Evolutionary conservation across 2,113 vertebrate genomes (phyloP).

Genomic region (Thalassoma bifasciatum): DNA sequence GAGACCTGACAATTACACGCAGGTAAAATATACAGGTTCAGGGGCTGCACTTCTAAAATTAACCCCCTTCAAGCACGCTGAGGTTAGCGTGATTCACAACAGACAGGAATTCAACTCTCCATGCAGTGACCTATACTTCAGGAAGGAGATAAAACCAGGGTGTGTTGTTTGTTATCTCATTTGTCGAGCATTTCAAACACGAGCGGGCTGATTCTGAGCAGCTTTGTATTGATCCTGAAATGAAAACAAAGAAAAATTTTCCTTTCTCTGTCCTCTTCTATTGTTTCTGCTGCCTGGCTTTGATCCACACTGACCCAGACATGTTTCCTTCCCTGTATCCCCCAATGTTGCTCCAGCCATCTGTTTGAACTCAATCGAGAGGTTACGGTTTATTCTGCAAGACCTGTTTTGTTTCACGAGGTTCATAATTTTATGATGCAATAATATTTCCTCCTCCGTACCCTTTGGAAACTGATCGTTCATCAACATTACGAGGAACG

Average conservation of each 20-base stretch:
- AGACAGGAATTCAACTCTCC: constrained; percentile 16
- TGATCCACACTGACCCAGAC: constrained; percentile 9
- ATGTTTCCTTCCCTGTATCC: not conserved
- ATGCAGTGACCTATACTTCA: not conserved
- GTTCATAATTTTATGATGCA: constrained; percentile 21
- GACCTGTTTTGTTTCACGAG: constrained; percentile 31
- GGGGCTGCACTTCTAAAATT: constrained; percentile 60
- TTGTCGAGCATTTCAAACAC: not conserved
- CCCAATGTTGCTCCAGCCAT: not conserved
- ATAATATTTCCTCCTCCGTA: constrained; percentile 13
- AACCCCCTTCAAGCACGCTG: constrained; percentile 14
- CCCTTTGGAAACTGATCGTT: constrained; percentile 15
- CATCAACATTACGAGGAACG: constrained; percentile 5
- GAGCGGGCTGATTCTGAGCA: not conserved
- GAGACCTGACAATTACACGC: constrained; percentile 76
- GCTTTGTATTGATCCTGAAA: not conserved
- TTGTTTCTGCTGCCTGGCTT: constrained; percentile 14
- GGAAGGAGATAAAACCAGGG: not conserved
- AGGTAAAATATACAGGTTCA: constrained; percentile 65
- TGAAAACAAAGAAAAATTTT: not conserved
- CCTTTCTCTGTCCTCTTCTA: not conserved
- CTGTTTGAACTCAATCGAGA: constrained; percentile 30
- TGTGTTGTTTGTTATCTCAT: not conserved
- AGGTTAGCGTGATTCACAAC: constrained; percentile 39
- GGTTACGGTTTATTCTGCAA: constrained; percentile 32